Conservation (phyloP, 2,888 invertebrate genomes). For the Melikaiella ostensackeni region DNA sequence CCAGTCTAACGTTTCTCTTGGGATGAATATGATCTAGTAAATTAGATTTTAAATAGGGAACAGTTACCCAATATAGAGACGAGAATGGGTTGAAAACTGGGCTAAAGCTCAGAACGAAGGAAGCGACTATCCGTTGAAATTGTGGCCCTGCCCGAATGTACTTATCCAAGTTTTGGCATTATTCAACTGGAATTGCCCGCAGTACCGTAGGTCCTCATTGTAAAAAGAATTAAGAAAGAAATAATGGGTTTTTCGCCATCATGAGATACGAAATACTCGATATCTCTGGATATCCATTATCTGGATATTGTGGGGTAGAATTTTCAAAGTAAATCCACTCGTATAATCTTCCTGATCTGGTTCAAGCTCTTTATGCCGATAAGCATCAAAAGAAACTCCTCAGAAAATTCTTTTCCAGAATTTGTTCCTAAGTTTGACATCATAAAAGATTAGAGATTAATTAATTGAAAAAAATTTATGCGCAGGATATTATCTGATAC, state of each 20-base stretch:
- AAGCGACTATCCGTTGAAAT: slow-evolving; percentile 5
- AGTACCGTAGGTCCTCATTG: background rate
- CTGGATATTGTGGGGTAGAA: background rate
- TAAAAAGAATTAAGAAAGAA: slow-evolving; percentile 14
- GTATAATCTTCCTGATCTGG: background rate
- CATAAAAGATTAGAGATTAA: background rate
- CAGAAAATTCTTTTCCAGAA: background rate
- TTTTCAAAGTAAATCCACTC: background rate
- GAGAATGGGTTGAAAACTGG: slow-evolving; percentile 26
- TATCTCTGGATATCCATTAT: background rate
- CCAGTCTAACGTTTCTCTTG: background rate
- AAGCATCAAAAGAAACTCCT: background rate
- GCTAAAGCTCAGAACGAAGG: slow-evolving; percentile 3
- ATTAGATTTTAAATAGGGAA: slow-evolving; percentile 9
- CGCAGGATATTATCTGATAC: too few relatives aligned
- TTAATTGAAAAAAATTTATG: too few relatives aligned
- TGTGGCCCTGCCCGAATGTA: slow-evolving; percentile 6
- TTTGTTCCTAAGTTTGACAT: background rate
- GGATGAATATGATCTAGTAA: slow-evolving; percentile 12
- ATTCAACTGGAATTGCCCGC: slow-evolving; percentile 12
- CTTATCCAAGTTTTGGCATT: slow-evolving; percentile 21
- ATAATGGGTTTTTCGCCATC: background rate
- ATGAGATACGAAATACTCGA: background rate
- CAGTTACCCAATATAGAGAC: slow-evolving; percentile 8
- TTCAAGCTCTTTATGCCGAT: background rate